These are phyloP conservation scores for Aurelia sp. DNA, from an alignment of 30 jellyfish, hydroid and myxozoan genomes.

Conservation along the genomic window DNA sequence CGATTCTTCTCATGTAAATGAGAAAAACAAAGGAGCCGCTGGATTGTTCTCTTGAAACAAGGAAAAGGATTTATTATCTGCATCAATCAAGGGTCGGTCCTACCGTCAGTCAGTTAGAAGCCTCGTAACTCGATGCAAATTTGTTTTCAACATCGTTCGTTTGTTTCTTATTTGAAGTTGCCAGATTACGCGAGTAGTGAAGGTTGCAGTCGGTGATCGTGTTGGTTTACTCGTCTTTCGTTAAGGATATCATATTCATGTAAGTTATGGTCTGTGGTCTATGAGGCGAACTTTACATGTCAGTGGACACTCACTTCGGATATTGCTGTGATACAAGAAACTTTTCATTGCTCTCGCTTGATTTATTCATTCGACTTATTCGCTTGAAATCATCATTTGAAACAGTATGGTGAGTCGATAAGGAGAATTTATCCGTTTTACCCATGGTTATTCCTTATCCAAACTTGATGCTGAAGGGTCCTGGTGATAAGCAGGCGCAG, in stretches of 20 bases:
- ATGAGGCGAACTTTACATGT: conserved; percentile 59
- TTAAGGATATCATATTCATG: conserved; percentile 58
- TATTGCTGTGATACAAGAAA: neutral
- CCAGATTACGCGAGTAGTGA: conserved; percentile 45
- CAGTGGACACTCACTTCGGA: conserved; percentile 13
- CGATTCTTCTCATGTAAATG: conserved; percentile 62
- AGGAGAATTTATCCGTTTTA: neutral
- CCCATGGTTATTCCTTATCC: conserved; percentile 55
- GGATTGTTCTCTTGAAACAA: conserved; percentile 67
- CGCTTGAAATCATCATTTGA: neutral
- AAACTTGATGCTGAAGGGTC: conserved; percentile 50
- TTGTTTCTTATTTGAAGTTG: conserved; percentile 16
- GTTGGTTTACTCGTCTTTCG: conserved; percentile 60
- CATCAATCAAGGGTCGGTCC: conserved; percentile 31
- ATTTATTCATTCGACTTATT: neutral
- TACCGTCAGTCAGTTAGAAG: conserved; percentile 8
- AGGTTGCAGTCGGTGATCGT: conserved; percentile 27
- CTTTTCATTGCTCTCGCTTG: neutral
- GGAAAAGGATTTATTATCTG: conserved; percentile 23
- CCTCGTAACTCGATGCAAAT: conserved; percentile 31
- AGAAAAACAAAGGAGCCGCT: conserved; percentile 68
- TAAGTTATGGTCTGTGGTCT: conserved; percentile 74
- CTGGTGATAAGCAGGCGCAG: conserved; percentile 43
- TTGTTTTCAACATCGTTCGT: conserved; percentile 15
- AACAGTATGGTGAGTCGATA: neutral